Conservation (phyloP, 1,140 invertebrate species). For the Bacillus rossius region DNA sequence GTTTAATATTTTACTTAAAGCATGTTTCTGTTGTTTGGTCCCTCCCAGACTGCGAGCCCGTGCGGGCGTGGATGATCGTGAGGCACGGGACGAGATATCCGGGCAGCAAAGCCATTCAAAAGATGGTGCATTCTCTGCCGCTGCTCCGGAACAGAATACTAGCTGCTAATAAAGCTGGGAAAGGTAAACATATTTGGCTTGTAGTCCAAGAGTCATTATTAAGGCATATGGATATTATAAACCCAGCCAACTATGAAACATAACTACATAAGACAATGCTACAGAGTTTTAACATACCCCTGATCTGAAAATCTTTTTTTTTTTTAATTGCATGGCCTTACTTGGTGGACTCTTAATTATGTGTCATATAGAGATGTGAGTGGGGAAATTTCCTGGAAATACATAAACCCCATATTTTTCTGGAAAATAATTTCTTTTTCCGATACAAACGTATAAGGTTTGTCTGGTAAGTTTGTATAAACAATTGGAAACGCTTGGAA, state of each 20-base stretch:
- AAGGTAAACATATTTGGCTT: constrained; percentile 25
- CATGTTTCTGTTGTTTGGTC: no score
- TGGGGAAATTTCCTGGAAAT: no score
- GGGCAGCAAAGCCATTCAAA: constrained; percentile 44
- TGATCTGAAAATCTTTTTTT: constrained; percentile 12
- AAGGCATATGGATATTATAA: constrained; percentile 13
- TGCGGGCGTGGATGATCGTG: constrained; percentile 58
- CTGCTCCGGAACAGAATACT: constrained; percentile 47
- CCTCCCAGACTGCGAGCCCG: constrained; percentile 53
- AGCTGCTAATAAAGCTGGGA: constrained; percentile 33
- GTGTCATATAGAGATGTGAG: no score
- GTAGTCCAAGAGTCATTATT: constrained; percentile 15
- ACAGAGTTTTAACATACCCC: constrained; percentile 7
- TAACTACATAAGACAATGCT: no score
- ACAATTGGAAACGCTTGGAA: no score
- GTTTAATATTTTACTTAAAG: neutral
- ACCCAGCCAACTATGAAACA: no score
- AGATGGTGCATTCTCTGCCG: constrained; percentile 45
- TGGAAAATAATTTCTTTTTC: no score
- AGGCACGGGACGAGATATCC: constrained; percentile 65
- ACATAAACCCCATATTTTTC: no score
- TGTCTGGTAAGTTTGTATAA: no score
- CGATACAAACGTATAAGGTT: no score
- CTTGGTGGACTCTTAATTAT: no score
- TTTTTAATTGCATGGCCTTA: no score